phyloP scores from a whole-genome alignment of 2,113 vertebrate genomes.

The Junco hyemalis region DNA sequence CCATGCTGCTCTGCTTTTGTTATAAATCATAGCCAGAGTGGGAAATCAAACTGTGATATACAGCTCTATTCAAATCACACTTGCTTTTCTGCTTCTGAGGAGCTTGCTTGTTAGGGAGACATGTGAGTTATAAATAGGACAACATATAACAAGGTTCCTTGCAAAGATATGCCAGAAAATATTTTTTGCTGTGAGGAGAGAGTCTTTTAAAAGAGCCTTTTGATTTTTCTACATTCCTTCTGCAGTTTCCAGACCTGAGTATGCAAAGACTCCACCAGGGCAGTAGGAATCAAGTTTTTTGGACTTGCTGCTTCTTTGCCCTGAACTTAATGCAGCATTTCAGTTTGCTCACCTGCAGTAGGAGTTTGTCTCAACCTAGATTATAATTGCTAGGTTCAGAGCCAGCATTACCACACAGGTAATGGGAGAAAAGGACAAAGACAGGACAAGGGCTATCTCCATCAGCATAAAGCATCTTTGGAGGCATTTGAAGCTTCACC shows the following conservation, averaged over 20 bases:
- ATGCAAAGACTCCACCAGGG: not conserved
- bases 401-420: not conserved
- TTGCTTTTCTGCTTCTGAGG: slow-evolving; percentile 56
- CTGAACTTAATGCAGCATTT: not conserved
- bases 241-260: not conserved
- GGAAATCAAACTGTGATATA: slow-evolving; percentile 48
- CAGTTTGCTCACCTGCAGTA: not conserved
- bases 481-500: not conserved
- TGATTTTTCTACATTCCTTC: not conserved
- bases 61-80: slow-evolving; percentile 69
- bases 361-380: not conserved
- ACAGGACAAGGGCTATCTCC: not conserved
- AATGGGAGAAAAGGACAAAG: not conserved
- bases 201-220: not conserved
- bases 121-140: slow-evolving; percentile 74
- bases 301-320: not conserved
- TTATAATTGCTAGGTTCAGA: not conserved
- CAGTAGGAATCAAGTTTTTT: not conserved
- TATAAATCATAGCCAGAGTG: slow-evolving; percentile 58
- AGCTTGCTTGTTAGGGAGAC: slow-evolving; percentile 49
- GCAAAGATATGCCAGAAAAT: slow-evolving; percentile 12
- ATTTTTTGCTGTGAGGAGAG: not conserved
- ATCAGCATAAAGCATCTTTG: not conserved
- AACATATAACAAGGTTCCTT: slow-evolving; percentile 45
- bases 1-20: slow-evolving; percentile 66